These are phyloP conservation scores for Prorops nasuta DNA, from an alignment of 1,140 invertebrate genomes.

Conservation along the genomic window DNA sequence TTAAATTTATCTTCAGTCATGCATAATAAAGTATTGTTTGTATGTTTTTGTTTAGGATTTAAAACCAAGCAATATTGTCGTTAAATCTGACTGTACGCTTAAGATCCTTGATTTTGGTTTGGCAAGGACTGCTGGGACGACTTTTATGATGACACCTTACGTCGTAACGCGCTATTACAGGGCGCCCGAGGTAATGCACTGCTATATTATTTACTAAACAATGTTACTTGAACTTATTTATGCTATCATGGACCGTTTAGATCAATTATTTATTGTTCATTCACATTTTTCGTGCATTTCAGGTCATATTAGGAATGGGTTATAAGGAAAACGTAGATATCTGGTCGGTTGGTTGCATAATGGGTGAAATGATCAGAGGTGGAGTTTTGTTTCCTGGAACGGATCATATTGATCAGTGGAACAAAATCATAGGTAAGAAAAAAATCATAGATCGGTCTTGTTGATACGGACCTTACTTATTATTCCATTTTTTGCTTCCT, in stretches of 20 bases:
- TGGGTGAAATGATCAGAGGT: constrained; percentile 99
- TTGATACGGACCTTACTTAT: too few species aligned
- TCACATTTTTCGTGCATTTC: constrained; percentile 22
- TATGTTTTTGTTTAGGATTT: constrained; percentile 93
- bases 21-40: too few species aligned
- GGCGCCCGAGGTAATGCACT: constrained; percentile 83
- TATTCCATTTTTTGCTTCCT: too few species aligned
- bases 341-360: constrained; percentile 99
- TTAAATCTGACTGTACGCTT: constrained; percentile 97
- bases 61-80: constrained; percentile 99
- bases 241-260: constrained; percentile 8
- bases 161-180: constrained; percentile 98
- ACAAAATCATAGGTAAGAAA: constrained; percentile 92
- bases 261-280: constrained; percentile 12
- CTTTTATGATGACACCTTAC: constrained; percentile 99
- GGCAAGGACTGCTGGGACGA: constrained; percentile 94
- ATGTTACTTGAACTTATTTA: too few species aligned
- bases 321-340: constrained; percentile 99
- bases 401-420: constrained; percentile 99
- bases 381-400: constrained; percentile 97
- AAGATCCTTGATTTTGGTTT: constrained; percentile 99
- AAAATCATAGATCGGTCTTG: too few species aligned
- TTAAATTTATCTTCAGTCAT: too few species aligned
- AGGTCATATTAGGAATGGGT: constrained; percentile 97
- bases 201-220: too few species aligned